Base-by-base conservation (phyloP, 2,113 vertebrate species). In the Channa maculata region DNA sequence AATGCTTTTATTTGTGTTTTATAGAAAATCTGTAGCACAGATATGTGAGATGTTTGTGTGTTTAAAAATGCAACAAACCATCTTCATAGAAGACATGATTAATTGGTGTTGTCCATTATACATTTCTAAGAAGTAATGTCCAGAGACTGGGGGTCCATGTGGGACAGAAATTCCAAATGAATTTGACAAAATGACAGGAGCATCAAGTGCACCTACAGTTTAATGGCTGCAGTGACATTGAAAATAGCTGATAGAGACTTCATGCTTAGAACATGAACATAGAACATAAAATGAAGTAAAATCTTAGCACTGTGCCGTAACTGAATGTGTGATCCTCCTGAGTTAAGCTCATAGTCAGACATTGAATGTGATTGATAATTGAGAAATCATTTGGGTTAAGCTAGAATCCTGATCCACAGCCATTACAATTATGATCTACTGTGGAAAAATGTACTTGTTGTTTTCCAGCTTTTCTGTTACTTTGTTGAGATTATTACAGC, bases 381-480 rank as follows among this genome's bases (percentile, higher is more conserved):
- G 80, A 89, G 91, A 88, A 72, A 69, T 86, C 74, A 51, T 76
- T 82, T 43, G 67, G 57, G 33, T 82, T 86, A 73, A 83, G 85
- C 86, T 80, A 62, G 71, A 88, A 77, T 84, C 71, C 72, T 87
- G 75, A 75, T 77, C 72, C 77, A 46, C 64, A 41, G 73, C 52
- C 69, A 75, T 85, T 77, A 71, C 75, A 48, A 67, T 61, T 36
- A 53, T 86, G 87, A 93, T 82, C 85, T 82, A 75, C 51, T 15
- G 51, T 74, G 77, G 81, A 89, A 76, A 81, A 83, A 89, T 79
- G 44, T 46, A 77, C 60, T 68, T 51, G 60, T 82, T 70, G 24
- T 71, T 59, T 72, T 78, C 65, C 74, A 83, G 82, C 65, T 65
- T 60, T 54, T 65, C 65, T 68, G 74, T 71, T 51, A 43, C 75